Conservation (phyloP, 2,797 vertebrate species). For the Pyrocephalus nanus region DNA sequence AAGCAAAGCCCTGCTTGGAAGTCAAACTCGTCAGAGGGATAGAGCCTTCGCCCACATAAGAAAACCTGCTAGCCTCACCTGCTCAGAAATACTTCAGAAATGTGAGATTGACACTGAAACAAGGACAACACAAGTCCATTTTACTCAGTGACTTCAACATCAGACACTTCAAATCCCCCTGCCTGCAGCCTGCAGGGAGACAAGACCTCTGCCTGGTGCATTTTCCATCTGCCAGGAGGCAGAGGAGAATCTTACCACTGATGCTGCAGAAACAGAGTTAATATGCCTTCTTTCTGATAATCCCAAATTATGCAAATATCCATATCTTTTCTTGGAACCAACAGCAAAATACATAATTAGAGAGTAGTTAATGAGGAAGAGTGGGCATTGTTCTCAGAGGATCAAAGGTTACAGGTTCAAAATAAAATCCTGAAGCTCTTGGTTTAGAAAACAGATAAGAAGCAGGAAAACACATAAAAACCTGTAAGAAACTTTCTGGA, state of each 20-base stretch:
- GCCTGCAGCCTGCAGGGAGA: rapidly evolving
- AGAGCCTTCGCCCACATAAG: neutral
- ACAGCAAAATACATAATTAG: neutral
- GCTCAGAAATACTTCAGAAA: neutral
- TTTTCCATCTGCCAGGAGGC: neutral
- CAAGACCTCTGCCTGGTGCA: neutral
- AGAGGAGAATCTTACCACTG: neutral
- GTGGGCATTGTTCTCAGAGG: neutral
- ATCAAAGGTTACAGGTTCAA: neutral
- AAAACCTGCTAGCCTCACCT: neutral
- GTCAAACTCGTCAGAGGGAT: rapidly evolving
- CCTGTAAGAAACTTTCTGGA: neutral
- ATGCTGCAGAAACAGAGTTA: neutral
- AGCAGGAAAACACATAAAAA: neutral
- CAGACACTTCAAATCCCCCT: neutral
- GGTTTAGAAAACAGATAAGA: neutral
- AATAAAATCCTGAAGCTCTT: neutral
- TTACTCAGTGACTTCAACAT: neutral
- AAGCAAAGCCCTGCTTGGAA: neutral
- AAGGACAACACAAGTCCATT: neutral
- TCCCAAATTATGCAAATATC: neutral
- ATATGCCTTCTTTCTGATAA: neutral
- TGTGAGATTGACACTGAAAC: neutral
- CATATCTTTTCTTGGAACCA: neutral
- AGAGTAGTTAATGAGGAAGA: neutral